phyloP scores from a whole-genome alignment of 2,797 vertebrate genomes.

The Aphelocoma californica region DNA sequence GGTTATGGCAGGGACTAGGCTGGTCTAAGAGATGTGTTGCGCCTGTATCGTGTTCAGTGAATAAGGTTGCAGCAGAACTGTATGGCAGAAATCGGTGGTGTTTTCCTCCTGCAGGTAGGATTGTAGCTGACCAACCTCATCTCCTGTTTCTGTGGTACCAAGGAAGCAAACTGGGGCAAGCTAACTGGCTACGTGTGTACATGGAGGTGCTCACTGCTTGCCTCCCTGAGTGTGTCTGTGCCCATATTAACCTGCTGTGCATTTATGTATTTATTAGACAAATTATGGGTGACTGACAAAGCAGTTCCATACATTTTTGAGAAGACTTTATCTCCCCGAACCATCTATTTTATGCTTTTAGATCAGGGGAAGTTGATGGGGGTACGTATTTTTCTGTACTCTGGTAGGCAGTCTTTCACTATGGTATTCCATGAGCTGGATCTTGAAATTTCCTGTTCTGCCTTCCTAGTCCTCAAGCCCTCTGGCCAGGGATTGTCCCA shows the following conservation, averaged over 20 bases:
- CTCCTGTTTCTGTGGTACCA: background rate
- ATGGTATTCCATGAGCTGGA: background rate
- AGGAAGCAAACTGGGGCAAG: background rate
- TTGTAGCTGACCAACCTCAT: background rate
- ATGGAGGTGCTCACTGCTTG: background rate
- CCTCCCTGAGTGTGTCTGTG: background rate
- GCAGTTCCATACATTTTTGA: background rate
- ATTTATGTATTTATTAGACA: background rate
- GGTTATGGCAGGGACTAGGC: background rate
- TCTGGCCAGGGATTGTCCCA: slow-evolving; percentile 43
- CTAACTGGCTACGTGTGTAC: background rate
- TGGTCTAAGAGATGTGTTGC: background rate
- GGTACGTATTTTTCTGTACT: background rate
- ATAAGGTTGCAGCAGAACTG: background rate
- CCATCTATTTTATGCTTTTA: background rate
- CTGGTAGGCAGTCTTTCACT: background rate
- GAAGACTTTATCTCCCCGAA: background rate
- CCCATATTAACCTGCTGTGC: background rate
- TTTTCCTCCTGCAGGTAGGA: background rate
- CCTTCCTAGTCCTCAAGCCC: background rate
- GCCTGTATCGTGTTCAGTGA: background rate
- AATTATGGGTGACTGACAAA: background rate
- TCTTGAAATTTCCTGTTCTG: background rate
- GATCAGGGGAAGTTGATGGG: background rate
- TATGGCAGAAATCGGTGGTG: background rate